Percentiles rank a stretch among this genome's conserved stretches.
Evolutionary conservation across 2,797 vertebrate species (phyloP).

Genomic region (Antrozous pallidus): DNA sequence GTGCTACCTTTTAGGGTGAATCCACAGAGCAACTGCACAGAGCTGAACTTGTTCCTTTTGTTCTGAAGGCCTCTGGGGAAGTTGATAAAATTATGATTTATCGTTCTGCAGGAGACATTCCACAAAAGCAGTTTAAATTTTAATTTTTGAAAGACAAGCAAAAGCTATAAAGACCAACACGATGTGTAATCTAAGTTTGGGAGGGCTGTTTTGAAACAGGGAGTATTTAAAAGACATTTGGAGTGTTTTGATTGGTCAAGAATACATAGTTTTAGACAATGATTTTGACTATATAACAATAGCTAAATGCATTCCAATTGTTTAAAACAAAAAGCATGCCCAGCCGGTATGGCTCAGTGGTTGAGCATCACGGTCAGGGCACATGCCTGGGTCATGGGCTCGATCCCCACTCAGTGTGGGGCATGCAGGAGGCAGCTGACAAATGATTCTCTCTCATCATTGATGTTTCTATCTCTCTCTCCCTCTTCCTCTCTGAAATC

Average conservation of each 20-base stretch:
- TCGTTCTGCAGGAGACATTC: slow-evolving; percentile 42
- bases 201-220: not conserved
- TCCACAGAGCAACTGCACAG: not conserved
- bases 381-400: too few species aligned
- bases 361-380: too few species aligned
- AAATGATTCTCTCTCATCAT: too few species aligned
- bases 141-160: slow-evolving; percentile 27
- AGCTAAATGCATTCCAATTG: not conserved
- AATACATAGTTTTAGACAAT: not conserved
- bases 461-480: too few species aligned
- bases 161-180: slow-evolving; percentile 40
- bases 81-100: slow-evolving; percentile 58
- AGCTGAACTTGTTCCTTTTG: slow-evolving; percentile 20
- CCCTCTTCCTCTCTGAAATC: too few species aligned
- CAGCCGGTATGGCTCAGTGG: too few species aligned
- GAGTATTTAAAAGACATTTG: not conserved
- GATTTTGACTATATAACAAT: not conserved
- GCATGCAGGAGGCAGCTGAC: too few species aligned
- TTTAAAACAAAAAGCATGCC: not conserved
- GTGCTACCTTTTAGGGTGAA: not conserved
- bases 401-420: too few species aligned
- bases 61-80: slow-evolving; percentile 41
- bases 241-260: not conserved
- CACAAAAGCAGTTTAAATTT: slow-evolving; percentile 25
- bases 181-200: not conserved